Evolutionary conservation across 1,140 invertebrate species (phyloP).

Genomic region (Drosophila carrolli): DNA sequence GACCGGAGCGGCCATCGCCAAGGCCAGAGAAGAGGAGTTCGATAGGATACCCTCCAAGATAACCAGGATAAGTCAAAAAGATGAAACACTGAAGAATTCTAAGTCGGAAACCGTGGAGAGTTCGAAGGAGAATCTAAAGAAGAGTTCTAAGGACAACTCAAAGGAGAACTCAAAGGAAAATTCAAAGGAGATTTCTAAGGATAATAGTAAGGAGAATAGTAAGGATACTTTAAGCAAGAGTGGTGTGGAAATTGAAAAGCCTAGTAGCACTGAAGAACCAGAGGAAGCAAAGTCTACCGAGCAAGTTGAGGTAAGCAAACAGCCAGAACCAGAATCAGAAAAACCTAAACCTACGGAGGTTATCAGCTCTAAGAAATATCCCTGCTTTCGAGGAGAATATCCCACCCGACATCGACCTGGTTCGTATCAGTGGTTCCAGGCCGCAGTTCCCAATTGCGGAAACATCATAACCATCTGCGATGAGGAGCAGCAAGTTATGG

Average conservation of each 20-base stretch:
- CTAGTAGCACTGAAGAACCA: background rate
- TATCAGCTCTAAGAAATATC: constrained; percentile 21
- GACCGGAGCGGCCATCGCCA: background rate
- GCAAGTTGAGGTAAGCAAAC: no score
- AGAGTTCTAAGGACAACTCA: no score
- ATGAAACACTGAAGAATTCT: background rate
- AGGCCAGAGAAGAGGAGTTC: constrained; percentile 3
- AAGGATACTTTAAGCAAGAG: no score
- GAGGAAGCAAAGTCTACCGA: background rate
- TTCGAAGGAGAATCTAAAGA: no score
- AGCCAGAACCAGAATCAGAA: background rate
- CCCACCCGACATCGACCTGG: constrained; percentile 21
- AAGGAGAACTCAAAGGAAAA: background rate
- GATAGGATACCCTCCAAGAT: constrained; percentile 7
- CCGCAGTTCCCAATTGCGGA: constrained; percentile 1
- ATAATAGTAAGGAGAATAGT: no score
- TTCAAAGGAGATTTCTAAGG: background rate
- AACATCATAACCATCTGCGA: constrained; percentile 21
- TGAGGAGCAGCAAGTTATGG: background rate
- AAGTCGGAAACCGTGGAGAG: no score
- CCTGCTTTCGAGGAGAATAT: constrained; percentile 40
- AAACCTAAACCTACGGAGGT: background rate
- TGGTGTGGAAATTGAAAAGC: no score
- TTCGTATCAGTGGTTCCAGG: constrained; percentile 31
- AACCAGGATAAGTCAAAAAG: background rate